Percentiles rank a stretch among this genome's conserved stretches.
Evolutionary conservation across 2,797 vertebrate genomes (phyloP).

Genomic region (Nothura maculosa): DNA sequence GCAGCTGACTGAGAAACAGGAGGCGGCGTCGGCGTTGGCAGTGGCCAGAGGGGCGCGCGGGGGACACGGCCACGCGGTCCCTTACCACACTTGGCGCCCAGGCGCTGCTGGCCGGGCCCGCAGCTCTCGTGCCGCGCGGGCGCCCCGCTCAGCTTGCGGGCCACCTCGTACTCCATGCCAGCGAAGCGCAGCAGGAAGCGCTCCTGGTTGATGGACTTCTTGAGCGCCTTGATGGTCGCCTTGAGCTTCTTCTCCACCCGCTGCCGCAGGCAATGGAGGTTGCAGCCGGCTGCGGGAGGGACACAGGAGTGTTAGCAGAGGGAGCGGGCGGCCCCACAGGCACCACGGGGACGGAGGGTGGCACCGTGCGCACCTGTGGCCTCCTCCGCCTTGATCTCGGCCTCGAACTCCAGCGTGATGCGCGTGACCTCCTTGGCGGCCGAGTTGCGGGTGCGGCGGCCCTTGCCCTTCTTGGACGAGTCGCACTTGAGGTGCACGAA

Average conservation of each 20-base stretch:
- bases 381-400: conserved; percentile 93
- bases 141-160: conserved; percentile 88
- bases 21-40: conserved; percentile 69
- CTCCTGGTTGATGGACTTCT: conserved; percentile 98
- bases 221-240: conserved; percentile 93
- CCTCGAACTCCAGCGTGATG: conserved; percentile 96
- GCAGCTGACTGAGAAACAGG: conserved; percentile 96
- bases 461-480: conserved; percentile 92
- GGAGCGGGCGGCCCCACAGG: neutral
- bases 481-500: conserved; percentile 98
- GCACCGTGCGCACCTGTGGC: conserved; percentile 86
- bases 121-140: conserved; percentile 85
- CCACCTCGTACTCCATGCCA: conserved; percentile 94
- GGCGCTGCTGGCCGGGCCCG: conserved; percentile 89
- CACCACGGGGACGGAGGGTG: no score
- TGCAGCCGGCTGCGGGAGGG: conserved; percentile 87
- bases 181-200: conserved; percentile 95
- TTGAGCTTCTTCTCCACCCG: conserved; percentile 94
- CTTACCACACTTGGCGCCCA: conserved; percentile 96
- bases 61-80: neutral
- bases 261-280: conserved; percentile 93
- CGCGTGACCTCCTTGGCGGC: conserved; percentile 92
- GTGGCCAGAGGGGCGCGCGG: no score
- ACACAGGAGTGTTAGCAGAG: neutral
- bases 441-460: conserved; percentile 91